Percentiles rank a stretch among this genome's conserved stretches.
phyloP scores from a whole-genome alignment of 1,140 invertebrate species.

The Scaptomyza graminum region DNA sequence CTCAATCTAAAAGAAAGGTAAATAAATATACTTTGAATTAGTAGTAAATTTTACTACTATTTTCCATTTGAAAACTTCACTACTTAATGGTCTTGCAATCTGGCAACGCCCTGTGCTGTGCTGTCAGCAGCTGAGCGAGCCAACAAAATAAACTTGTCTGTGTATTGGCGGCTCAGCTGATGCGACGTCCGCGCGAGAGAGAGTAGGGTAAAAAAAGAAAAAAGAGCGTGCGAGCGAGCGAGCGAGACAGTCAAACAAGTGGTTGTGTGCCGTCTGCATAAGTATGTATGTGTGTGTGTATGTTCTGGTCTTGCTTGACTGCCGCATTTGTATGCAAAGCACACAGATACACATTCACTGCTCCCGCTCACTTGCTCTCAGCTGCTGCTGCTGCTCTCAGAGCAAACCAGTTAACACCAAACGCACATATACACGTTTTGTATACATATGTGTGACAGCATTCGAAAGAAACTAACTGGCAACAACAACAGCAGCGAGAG shows the following conservation, averaged over 20 bases:
- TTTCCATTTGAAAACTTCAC: conserved; percentile 17
- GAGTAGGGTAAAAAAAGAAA: conserved; percentile 12
- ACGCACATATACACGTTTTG: background rate
- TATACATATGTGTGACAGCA: conserved; percentile 13
- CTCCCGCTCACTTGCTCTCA: conserved; percentile 5
- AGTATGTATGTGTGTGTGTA: conserved; percentile 17
- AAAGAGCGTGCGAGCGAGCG: conserved; percentile 13
- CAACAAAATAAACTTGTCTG: conserved; percentile 36
- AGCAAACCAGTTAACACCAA: conserved; percentile 42
- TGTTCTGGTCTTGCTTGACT: conserved; percentile 46
- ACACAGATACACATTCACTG: conserved; percentile 35
- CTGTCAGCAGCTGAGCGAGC: conserved; percentile 62
- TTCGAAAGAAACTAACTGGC: conserved; percentile 42
- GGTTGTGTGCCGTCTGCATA: conserved; percentile 44
- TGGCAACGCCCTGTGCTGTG: conserved; percentile 48
- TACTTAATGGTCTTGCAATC: conserved; percentile 8
- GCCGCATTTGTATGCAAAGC: conserved; percentile 66
- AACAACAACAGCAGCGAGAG: conserved; percentile 31
- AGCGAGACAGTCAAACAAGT: conserved; percentile 68
- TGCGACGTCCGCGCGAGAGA: conserved; percentile 15
- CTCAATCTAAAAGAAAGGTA: conserved; percentile 20
- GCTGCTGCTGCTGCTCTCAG: conserved; percentile 15
- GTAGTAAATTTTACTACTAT: conserved; percentile 51
- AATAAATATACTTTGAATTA: conserved; percentile 8
- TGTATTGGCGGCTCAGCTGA: conserved; percentile 51